Evolutionary conservation across 2,113 vertebrate genomes (phyloP).

Genomic region (Zosterops hypoxanthus): DNA sequence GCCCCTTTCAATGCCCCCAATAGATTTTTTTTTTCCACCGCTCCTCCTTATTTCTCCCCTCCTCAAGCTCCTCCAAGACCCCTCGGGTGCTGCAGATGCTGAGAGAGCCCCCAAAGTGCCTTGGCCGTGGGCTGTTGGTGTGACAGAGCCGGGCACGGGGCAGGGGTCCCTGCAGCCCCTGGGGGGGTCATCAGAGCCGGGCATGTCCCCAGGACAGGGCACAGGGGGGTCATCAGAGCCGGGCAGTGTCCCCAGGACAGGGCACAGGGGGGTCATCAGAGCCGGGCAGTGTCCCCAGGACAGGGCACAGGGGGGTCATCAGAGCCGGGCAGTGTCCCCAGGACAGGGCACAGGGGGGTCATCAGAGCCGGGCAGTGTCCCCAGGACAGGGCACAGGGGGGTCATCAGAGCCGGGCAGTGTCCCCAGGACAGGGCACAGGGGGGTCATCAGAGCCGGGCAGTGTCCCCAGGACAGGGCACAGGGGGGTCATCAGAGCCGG

Average conservation of each 20-base stretch:
- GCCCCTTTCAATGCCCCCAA: not conserved
- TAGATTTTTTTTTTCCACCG: no score
- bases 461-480: no score
- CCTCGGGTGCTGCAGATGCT: not conserved
- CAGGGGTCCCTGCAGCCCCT: not conserved
- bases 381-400: no score
- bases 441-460: no score
- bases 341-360: not conserved
- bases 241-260: no score
- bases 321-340: not conserved
- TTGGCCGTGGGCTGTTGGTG: fast-evolving
- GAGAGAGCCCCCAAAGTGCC: fast-evolving
- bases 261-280: no score
- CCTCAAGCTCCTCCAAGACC: not conserved
- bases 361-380: no score
- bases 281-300: no score
- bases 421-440: not conserved
- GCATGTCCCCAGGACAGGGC: no score
- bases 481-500: fast-evolving
- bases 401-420: fast-evolving
- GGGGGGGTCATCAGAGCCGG: fast-evolving
- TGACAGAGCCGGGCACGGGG: not conserved
- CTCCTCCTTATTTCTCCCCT: not conserved
- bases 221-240: fast-evolving
- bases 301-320: fast-evolving